Percentiles rank a stretch among this genome's conserved stretches.
phyloP scores from a whole-genome alignment of 53 echinoderm and acorn worm genomes.

The Patiria pectinifera region DNA sequence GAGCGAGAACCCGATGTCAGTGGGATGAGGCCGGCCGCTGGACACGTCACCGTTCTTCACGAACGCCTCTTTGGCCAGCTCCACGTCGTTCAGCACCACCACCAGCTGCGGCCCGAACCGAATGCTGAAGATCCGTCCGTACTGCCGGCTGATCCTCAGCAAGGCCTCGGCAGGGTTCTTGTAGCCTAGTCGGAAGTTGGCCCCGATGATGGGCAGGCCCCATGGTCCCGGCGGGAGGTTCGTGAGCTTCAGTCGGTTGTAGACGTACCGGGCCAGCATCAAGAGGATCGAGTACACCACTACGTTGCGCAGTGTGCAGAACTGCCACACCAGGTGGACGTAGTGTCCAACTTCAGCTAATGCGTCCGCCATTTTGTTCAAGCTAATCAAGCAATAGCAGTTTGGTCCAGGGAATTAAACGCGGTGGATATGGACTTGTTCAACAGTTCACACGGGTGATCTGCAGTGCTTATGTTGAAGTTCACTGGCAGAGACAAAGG shows the following conservation, averaged over 20 bases:
- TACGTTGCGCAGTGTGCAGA: constrained; percentile 11
- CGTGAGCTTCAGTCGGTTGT: constrained; percentile 28
- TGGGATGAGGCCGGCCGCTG: constrained; percentile 45
- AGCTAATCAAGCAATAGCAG: background rate
- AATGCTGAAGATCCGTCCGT: constrained; percentile 58
- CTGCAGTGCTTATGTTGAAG: background rate
- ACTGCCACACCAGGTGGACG: constrained; percentile 9
- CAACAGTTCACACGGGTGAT: background rate
- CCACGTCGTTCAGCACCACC: constrained; percentile 60
- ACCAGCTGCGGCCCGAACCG: constrained; percentile 49
- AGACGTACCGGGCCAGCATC: constrained; percentile 29
- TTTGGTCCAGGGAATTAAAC: background rate
- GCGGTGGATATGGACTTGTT: background rate
- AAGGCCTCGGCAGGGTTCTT: constrained; percentile 48
- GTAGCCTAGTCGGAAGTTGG: constrained; percentile 48
- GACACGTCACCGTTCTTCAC: constrained; percentile 44
- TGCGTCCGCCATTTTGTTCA: constrained; percentile 2
- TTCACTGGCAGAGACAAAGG: background rate
- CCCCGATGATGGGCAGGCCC: constrained; percentile 57
- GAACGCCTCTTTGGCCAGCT: constrained; percentile 64
- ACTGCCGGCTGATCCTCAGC: constrained; percentile 34
- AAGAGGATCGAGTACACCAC: constrained; percentile 38
- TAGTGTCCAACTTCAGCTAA: background rate
- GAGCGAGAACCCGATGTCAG: constrained; percentile 46
- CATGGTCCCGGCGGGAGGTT: constrained; percentile 62